Conservation (phyloP, 2,888 invertebrate genomes). For the Lithophane socia region DNA sequence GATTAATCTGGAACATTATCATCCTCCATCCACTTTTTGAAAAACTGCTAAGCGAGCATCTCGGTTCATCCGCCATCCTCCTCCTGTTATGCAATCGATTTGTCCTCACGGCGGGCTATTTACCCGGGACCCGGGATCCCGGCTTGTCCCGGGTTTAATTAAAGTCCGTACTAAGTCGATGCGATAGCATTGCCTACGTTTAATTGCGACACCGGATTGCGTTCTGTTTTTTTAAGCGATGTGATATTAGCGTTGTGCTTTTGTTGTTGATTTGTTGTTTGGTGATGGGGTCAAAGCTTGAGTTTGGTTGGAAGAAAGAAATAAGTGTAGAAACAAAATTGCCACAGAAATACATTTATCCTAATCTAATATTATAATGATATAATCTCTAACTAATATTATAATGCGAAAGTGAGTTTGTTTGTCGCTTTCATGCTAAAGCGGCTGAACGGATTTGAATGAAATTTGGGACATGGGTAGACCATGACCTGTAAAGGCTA, state of each 20-base stretch:
- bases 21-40: slow-evolving; percentile 53
- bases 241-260: slow-evolving; percentile 46
- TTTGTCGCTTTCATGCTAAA: too few species aligned
- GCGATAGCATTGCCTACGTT: slow-evolving; percentile 62
- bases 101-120: slow-evolving; percentile 61
- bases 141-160: slow-evolving; percentile 66
- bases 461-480: too few species aligned
- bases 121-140: slow-evolving; percentile 58
- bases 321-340: not conserved
- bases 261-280: slow-evolving; percentile 26
- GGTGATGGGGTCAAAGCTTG: not conserved
- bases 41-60: slow-evolving; percentile 61
- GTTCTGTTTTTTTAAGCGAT: slow-evolving; percentile 52
- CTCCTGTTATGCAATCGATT: slow-evolving; percentile 64
- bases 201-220: slow-evolving; percentile 65
- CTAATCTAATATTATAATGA: too few species aligned
- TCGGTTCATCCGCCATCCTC: slow-evolving; percentile 33
- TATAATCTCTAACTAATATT: too few species aligned
- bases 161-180: slow-evolving; percentile 68
- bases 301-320: not conserved
- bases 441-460: too few species aligned
- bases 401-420: too few species aligned
- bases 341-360: not conserved
- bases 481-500: too few species aligned
- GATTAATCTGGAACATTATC: slow-evolving; percentile 61